These are phyloP conservation scores for Paratilapia polleni DNA, from an alignment of 2,113 vertebrate genomes.

Conservation along the genomic window DNA sequence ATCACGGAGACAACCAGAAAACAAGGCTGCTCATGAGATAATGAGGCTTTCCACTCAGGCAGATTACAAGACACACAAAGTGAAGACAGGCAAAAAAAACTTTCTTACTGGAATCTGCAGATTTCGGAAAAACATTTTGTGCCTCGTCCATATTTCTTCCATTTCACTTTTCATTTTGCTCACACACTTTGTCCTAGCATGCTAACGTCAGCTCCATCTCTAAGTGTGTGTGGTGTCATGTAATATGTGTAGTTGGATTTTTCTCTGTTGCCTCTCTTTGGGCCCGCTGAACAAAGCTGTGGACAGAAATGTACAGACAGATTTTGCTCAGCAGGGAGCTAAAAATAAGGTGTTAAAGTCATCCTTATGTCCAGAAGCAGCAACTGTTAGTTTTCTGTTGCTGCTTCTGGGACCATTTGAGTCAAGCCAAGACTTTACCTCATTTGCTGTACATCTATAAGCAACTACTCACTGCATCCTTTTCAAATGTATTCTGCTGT, in stretches of 20 bases:
- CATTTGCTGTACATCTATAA: not conserved
- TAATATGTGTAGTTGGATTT: not conserved
- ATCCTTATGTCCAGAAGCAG: conserved; percentile 38
- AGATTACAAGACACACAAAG: conserved; percentile 8
- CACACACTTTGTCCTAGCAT: not conserved
- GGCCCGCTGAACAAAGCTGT: not conserved
- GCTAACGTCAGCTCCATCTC: not conserved
- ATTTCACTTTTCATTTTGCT: not conserved
- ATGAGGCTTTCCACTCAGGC: conserved; percentile 1
- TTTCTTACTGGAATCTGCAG: not conserved
- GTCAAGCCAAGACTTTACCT: not conserved
- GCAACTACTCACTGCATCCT: not conserved
- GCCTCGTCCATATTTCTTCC: not conserved
- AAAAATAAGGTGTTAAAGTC: conserved; percentile 43
- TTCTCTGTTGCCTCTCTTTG: conserved; percentile 9
- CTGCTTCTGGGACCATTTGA: not conserved
- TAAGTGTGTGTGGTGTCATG: not conserved
- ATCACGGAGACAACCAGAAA: not conserved
- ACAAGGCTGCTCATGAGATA: not conserved
- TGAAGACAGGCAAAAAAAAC: not conserved
- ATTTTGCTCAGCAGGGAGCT: conserved; percentile 36
- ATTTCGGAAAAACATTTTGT: not conserved
- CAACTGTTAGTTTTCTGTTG: conserved; percentile 5
- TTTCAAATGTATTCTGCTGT: not conserved
- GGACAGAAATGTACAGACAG: conserved; percentile 28